Base-by-base conservation (phyloP, 2,113 vertebrate species). In the Cheilinus undulatus region DNA sequence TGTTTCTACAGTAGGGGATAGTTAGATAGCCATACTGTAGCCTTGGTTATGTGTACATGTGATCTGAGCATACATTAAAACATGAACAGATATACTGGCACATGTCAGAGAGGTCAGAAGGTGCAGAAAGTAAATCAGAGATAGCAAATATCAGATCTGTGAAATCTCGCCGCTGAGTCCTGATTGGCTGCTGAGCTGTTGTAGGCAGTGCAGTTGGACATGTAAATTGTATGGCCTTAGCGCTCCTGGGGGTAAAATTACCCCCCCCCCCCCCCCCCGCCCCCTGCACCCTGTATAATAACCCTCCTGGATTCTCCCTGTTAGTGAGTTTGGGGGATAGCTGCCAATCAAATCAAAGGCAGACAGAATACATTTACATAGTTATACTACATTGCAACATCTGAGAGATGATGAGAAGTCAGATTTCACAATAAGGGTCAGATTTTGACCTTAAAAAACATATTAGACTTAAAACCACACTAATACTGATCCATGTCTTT, bases 291-390 rank as follows among this genome's bases (percentile, higher is more conserved):
- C 65, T 67, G 61, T 65, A 89, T 85, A 87, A 90, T 83, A 83
- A 86, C 70, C 78, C 54, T n/a, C 51, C 15, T 72, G 52, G 72
- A 76, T 76, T 72, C 57, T 69, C 27, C 61, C 14, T 71, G 51
- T 84, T 80, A 59, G 52, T 73, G 60, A 79, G 77, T 86, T 81
- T 66, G 48, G 76, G 69, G 64, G 63, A 75, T 76, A 84, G 48
- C 82, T 84, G 86, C 78, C 89, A 90, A 82, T 91, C 87, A 90
- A 76, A 70, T 86, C 73, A 76, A 84, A 82, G 63, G 50, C 57
- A 82, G 69, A 53, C 69, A 36, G 70, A 82, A 89, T 87, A 83
- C 17, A 86, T 89, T 88, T 83, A 80, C 80, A 86, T 86, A 84
- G 60, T 74, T 82, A 75, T 60, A 70, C 62, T 52, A 46, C 52